phyloP scores from a whole-genome alignment of 2,888 invertebrate species.

The Mimachlamys varia region DNA sequence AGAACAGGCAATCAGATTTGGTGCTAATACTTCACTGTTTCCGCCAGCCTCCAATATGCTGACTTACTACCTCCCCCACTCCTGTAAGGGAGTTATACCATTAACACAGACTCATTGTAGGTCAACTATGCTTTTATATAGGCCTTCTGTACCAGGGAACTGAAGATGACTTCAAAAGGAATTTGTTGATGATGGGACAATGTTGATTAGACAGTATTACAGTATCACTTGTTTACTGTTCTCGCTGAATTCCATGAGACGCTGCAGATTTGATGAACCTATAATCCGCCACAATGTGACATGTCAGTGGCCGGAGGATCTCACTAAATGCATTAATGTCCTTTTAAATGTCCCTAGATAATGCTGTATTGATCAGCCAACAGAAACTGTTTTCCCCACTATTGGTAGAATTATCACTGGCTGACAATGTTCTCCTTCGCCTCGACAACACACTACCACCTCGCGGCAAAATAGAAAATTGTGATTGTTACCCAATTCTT shows the following conservation, averaged over 20 bases:
- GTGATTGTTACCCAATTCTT: not conserved
- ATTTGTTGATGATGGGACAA: not conserved
- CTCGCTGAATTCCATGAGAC: not conserved
- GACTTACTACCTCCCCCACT: not conserved
- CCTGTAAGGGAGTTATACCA: not conserved
- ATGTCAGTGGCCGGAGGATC: constrained; percentile 5
- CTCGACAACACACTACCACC: not conserved
- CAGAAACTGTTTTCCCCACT: not conserved
- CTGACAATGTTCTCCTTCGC: not conserved
- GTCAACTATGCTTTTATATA: not conserved
- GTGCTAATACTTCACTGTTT: no score
- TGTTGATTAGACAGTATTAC: constrained; percentile 4
- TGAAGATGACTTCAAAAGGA: constrained; percentile 6
- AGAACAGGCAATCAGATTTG: not conserved
- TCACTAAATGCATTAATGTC: constrained; percentile 20
- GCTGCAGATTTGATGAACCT: not conserved
- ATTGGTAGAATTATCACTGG: not conserved
- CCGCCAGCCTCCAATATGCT: no score
- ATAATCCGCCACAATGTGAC: not conserved
- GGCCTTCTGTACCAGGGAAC: not conserved
- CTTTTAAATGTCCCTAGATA: constrained; percentile 36
- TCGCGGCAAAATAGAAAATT: not conserved
- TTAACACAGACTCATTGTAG: not conserved
- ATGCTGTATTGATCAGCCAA: not conserved
- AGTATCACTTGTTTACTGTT: not conserved